A percentile compares a stretch with the other conserved stretches of the same genome.
phyloP scores from a whole-genome alignment of 2,113 vertebrate genomes.

The Halichoeres trimaculatus region DNA sequence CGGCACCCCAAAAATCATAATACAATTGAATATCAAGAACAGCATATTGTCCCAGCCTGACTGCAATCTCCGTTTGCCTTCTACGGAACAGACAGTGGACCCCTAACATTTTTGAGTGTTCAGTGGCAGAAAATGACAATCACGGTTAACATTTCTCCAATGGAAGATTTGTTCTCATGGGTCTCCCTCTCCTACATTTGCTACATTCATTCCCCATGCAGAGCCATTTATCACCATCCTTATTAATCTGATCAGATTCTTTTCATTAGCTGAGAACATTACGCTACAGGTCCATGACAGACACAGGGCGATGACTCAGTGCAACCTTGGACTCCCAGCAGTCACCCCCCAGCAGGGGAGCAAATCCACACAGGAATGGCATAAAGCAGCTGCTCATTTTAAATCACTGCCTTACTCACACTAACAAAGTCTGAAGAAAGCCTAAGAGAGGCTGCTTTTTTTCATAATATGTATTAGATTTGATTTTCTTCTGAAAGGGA shows the following conservation, averaged over 20 bases:
- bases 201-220: constrained; percentile 1
- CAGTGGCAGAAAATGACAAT: constrained; percentile 1
- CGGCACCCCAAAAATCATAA: no score
- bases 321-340: constrained; percentile 27
- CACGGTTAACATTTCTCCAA: no score
- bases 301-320: constrained; percentile 32
- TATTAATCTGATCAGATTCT: constrained; percentile 30
- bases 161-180: not conserved
- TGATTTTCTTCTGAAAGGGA: constrained; percentile 70
- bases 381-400: constrained; percentile 20
- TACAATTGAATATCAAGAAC: no score
- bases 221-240: constrained; percentile 4
- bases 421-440: constrained; percentile 14
- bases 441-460: constrained; percentile 36
- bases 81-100: not conserved
- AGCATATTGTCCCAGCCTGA: no score
- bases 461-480: constrained; percentile 65
- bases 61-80: no score
- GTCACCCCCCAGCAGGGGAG: constrained; percentile 26
- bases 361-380: constrained; percentile 18
- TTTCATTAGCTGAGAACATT: constrained; percentile 42
- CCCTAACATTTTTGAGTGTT: not conserved
- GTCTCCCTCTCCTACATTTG: constrained; percentile 4
- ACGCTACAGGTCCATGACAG: constrained; percentile 23
- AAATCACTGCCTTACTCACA: constrained; percentile 16